Evolutionary conservation across 2,113 vertebrate species (phyloP), one percentile per base, ranked within the genome.

Genomic region (Lathamus discolor): DNA sequence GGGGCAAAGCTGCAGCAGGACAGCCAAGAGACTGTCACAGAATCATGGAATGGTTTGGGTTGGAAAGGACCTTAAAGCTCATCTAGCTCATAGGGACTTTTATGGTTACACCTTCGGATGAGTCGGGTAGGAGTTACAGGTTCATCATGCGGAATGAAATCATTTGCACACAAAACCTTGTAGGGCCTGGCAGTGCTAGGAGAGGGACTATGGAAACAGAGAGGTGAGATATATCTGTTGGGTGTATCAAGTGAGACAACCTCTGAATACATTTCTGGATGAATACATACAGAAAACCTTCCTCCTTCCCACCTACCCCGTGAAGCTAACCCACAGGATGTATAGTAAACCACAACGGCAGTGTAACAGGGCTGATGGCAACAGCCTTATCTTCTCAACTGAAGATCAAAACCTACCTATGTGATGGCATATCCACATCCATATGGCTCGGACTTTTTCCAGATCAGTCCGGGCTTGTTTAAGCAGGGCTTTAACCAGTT

Each of bases 401-500:
- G 37, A 31, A 24, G 64, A 11, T 15, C 78, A 63, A 37, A 23
- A 37, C 97, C 87, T 98, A 99, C 98, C 98, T 94, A 99, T 98
- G 88, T 99, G 98, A 46, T 98, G 98, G 96, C 98, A 98, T 46
- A 99, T 98, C 98, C 98, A 99, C 44, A 98, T 98, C 98, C 98
- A 99, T 74, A 99, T 98, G 69, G 96, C 98, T 5, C 98, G 97
- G 62, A 98, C 97, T 52, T 98, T 98, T 29, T 98, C 98, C 95
- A 98, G 83, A 17, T 98, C 98, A 2, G 97, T 98, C 46, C 93
- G 95, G 67, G 98, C 97, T 80, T 97, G 95, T 64, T 97, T 97
- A 16, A 98, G 96, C 89, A 98, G 95, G 49, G 97, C 96, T 20
- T 94, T 96, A 22, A 98, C 98, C 3, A 98, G 96, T 9, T 98